A percentile compares a stretch with the other conserved stretches of the same genome.
Conservation (phyloP, 2,113 vertebrate species). For the Rafetus swinhoei region DNA sequence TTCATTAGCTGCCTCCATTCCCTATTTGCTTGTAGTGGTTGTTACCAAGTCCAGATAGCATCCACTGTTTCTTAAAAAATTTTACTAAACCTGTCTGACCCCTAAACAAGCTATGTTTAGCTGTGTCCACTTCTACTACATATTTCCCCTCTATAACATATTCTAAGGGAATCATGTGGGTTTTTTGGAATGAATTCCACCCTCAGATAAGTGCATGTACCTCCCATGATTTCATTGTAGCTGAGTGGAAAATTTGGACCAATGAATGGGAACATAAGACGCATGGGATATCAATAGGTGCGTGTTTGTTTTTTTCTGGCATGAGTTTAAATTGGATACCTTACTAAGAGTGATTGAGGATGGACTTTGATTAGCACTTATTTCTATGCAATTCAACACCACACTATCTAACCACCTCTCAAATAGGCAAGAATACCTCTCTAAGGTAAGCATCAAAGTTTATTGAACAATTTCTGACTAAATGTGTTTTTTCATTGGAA, state of each 20-base stretch:
- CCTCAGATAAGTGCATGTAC: neutral
- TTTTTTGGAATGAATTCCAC: neutral
- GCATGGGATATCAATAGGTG: neutral
- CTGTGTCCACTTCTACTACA: neutral
- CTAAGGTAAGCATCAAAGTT: neutral
- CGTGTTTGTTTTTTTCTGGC: neutral
- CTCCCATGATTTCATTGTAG: neutral
- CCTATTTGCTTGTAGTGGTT: neutral
- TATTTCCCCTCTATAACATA: neutral
- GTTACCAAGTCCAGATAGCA: neutral
- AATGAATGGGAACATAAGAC: neutral
- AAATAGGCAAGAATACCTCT: neutral
- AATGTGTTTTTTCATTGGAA: neutral
- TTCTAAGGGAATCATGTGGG: neutral
- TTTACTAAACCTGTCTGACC: neutral
- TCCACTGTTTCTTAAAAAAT: neutral
- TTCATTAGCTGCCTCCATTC: neutral
- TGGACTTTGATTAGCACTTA: neutral
- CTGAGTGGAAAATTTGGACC: neutral
- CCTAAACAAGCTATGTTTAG: neutral
- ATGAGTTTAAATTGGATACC: neutral
- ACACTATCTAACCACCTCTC: accelerated
- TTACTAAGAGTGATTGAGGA: neutral
- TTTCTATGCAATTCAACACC: neutral
- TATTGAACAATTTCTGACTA: neutral